Conservation (phyloP, 2,888 invertebrate genomes). For the Gonocerus acuteangulatus region DNA sequence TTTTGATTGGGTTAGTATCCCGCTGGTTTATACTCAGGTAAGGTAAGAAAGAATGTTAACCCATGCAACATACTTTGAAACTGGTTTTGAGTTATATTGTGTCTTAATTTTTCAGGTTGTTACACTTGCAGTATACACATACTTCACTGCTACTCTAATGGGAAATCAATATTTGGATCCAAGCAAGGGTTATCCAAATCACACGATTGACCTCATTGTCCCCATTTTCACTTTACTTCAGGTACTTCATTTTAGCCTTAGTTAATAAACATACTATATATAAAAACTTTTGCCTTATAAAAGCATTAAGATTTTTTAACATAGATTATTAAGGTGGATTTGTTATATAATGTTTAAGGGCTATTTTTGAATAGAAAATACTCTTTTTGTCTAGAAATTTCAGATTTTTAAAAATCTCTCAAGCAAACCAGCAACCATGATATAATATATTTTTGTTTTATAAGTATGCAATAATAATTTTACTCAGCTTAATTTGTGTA, state of each 20-base stretch:
- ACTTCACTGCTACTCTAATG: constrained; percentile 46
- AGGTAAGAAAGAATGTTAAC: too few relatives aligned
- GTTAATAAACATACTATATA: neutral
- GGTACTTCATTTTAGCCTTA: too few relatives aligned
- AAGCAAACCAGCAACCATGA: too few relatives aligned
- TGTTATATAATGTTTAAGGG: neutral
- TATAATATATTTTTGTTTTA: too few relatives aligned
- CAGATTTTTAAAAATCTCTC: too few relatives aligned
- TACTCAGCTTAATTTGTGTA: too few relatives aligned
- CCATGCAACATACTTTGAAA: too few relatives aligned
- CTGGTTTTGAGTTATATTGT: too few relatives aligned
- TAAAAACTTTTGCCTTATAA: too few relatives aligned
- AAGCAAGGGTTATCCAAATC: constrained; percentile 37
- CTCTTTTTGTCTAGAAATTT: too few relatives aligned
- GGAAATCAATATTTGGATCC: constrained; percentile 43
- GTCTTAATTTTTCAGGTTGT: constrained; percentile 47
- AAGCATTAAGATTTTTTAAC: neutral
- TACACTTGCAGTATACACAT: constrained; percentile 48
- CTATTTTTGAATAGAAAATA: too few relatives aligned
- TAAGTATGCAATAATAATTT: too few relatives aligned
- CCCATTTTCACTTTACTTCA: constrained; percentile 47
- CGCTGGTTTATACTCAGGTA: constrained; percentile 44
- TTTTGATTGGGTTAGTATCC: constrained; percentile 43
- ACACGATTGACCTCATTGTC: constrained; percentile 42
- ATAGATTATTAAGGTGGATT: neutral